A percentile compares a stretch with the other conserved stretches of the same genome.
These are phyloP conservation scores for Saguinus imperator DNA, from an alignment of 2,113 vertebrate genomes.

Conservation along the genomic window DNA sequence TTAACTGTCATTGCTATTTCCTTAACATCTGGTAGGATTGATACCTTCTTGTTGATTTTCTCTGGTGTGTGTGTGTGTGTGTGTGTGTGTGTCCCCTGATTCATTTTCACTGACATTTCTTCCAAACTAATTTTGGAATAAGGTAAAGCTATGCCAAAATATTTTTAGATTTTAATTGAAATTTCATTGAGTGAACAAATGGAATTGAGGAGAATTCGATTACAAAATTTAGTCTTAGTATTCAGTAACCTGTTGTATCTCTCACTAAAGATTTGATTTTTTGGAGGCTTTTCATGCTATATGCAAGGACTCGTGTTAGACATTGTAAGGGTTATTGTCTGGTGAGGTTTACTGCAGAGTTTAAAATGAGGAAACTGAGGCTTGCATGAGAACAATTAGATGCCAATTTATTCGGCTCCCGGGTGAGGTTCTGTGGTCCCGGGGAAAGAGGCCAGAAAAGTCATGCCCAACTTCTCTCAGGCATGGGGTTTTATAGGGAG, in stretches of 20 bases:
- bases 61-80: neutral
- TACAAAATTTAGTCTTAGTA: neutral
- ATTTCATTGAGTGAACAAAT: neutral
- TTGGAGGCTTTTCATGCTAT: neutral
- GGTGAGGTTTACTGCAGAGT: too few species aligned
- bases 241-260: neutral
- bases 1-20: neutral
- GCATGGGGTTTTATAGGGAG: too few species aligned
- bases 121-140: neutral
- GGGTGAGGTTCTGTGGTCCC: too few species aligned
- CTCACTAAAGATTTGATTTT: neutral
- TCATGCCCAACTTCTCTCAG: too few species aligned
- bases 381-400: too few species aligned
- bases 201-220: neutral
- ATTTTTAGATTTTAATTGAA: slow-evolving; percentile 40
- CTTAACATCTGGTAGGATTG: neutral
- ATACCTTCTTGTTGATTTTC: neutral
- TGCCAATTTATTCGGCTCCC: too few species aligned
- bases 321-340: too few species aligned
- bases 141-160: neutral
- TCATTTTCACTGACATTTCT: neutral
- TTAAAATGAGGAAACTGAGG: too few species aligned
- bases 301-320: neutral
- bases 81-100: neutral
- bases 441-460: too few species aligned